Conservation (phyloP, 2,797 vertebrate species). For the Halcyon badia region DNA sequence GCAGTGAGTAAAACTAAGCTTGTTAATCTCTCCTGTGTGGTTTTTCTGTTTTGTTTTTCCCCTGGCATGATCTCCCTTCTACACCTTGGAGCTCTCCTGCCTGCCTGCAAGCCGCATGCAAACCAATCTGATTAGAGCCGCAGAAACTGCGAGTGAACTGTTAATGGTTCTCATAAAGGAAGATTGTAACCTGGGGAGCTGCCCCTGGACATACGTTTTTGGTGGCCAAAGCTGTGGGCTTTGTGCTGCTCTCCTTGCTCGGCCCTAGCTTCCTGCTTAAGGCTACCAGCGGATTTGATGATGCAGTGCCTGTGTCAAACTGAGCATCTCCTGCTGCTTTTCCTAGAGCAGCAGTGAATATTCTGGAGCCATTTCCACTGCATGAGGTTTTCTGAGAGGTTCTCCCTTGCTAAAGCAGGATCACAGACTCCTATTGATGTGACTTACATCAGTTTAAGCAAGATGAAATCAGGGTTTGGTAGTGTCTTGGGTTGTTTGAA, state of each 20-base stretch:
- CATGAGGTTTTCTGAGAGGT: background rate
- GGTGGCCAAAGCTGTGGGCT: background rate
- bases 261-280: background rate
- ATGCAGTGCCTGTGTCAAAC: rapidly evolving
- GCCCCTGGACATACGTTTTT: rapidly evolving
- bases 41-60: background rate
- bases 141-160: constrained; percentile 37
- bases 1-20: background rate
- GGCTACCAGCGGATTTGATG: background rate
- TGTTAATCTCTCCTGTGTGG: background rate
- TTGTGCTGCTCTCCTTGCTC: background rate
- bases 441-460: background rate
- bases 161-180: rapidly evolving
- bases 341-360: background rate
- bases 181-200: background rate
- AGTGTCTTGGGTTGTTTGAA: background rate
- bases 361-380: background rate
- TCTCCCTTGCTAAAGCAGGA: background rate
- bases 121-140: background rate
- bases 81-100: background rate
- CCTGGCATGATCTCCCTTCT: constrained; percentile 24
- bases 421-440: background rate
- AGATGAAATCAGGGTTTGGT: background rate
- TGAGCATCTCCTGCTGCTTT: background rate
- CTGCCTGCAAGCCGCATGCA: background rate